Conservation (phyloP, 2,113 vertebrate species). For the Prochilodus magdalenae region DNA sequence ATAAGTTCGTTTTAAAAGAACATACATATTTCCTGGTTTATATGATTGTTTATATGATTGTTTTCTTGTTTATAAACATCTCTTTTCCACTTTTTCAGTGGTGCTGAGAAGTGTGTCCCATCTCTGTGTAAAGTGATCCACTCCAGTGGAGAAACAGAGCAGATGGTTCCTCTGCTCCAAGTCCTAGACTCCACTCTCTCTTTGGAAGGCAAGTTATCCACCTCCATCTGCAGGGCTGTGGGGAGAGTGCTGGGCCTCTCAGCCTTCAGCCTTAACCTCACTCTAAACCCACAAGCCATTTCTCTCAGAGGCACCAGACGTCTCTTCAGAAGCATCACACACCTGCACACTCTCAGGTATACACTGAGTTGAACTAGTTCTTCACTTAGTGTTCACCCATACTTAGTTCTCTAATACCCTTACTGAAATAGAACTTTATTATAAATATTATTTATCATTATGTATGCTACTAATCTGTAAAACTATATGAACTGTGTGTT, state of each 20-base stretch:
- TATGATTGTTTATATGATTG: too few species aligned
- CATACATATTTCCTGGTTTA: too few species aligned
- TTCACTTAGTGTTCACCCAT: not conserved
- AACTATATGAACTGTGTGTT: too few species aligned
- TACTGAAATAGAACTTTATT: too few species aligned
- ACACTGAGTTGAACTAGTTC: not conserved
- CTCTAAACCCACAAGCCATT: slow-evolving; percentile 35
- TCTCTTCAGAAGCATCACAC: slow-evolving; percentile 37
- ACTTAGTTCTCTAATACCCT: too few species aligned
- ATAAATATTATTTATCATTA: too few species aligned
- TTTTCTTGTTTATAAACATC: not conserved
- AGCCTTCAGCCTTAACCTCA: slow-evolving; percentile 46
- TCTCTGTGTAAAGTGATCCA: slow-evolving; percentile 20
- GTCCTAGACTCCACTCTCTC: slow-evolving; percentile 35
- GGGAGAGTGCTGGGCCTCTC: slow-evolving; percentile 36
- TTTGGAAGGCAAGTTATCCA: slow-evolving; percentile 28
- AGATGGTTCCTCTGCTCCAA: slow-evolving; percentile 32
- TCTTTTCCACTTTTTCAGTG: not conserved
- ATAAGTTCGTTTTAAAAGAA: too few species aligned
- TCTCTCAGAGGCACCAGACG: slow-evolving; percentile 43
- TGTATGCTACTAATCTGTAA: too few species aligned
- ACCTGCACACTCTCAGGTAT: slow-evolving; percentile 45
- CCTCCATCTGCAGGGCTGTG: slow-evolving; percentile 44
- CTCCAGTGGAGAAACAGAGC: not conserved
- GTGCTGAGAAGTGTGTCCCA: not conserved